phyloP scores from a whole-genome alignment of 2,888 invertebrate species.

The Chloroclysta siterata region DNA sequence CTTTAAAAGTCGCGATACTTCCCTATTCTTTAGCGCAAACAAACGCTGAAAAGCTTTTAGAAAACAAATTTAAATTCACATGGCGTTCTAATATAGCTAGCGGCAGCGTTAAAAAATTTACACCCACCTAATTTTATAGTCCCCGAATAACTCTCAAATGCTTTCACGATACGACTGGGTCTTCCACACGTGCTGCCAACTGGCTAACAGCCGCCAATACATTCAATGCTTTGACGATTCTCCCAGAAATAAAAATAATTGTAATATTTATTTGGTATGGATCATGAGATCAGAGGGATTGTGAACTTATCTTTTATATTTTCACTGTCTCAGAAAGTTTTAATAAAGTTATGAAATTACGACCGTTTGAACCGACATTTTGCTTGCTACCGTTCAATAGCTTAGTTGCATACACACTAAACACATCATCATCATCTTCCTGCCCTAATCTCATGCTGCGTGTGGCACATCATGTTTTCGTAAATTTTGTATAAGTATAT shows the following conservation, averaged over 20 bases:
- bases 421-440: too few relatives aligned
- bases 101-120: slow-evolving; percentile 60
- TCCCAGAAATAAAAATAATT: background rate
- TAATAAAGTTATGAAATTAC: too few relatives aligned
- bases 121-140: slow-evolving; percentile 67
- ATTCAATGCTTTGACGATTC: background rate
- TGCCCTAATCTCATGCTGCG: too few relatives aligned
- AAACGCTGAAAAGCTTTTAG: slow-evolving; percentile 52
- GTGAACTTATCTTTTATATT: too few relatives aligned
- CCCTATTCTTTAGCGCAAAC: slow-evolving; percentile 45
- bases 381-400: too few relatives aligned
- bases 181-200: slow-evolving; percentile 6
- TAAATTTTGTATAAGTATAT: too few relatives aligned
- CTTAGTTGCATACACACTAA: too few relatives aligned
- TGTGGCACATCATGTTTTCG: too few relatives aligned
- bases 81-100: slow-evolving; percentile 55
- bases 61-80: slow-evolving; percentile 60
- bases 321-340: too few relatives aligned
- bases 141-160: slow-evolving; percentile 55
- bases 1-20: slow-evolving; percentile 30
- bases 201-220: background rate
- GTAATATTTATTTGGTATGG: too few relatives aligned
- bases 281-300: too few relatives aligned
- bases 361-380: too few relatives aligned
- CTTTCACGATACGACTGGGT: slow-evolving; percentile 53